Conservation (phyloP, 2,888 invertebrate species). For the Bimastos eiseni region DNA sequence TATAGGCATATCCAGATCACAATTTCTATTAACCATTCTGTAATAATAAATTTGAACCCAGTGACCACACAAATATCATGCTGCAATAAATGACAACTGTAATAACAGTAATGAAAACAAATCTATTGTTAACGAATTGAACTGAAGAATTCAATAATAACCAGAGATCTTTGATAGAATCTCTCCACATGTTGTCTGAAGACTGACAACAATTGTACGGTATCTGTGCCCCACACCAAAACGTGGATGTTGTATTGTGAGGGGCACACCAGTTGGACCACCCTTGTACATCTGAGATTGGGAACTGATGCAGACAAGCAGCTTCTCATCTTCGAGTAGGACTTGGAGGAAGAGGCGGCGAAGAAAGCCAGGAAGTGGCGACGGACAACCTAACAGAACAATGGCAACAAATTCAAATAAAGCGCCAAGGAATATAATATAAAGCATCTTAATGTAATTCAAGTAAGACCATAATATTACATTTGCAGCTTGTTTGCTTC, state of each 20-base stretch:
- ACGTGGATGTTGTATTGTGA: constrained; percentile 68
- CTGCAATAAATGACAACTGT: too few species aligned
- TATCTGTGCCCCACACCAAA: constrained; percentile 76
- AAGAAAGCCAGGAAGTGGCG: constrained; percentile 78
- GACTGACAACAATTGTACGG: constrained; percentile 74
- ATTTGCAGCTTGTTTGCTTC: background rate
- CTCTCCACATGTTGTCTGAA: constrained; percentile 75
- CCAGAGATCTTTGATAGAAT: constrained; percentile 66
- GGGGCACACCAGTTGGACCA: constrained; percentile 41
- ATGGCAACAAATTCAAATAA: background rate
- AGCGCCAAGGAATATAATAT: background rate
- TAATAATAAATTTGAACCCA: too few species aligned
- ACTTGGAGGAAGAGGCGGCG: constrained; percentile 82
- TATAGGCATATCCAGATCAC: too few species aligned
- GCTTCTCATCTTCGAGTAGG: constrained; percentile 82
- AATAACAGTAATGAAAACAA: too few species aligned
- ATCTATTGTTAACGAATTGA: too few species aligned
- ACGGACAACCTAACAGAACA: constrained; percentile 21
- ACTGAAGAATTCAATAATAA: constrained; percentile 40
- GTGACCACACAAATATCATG: too few species aligned
- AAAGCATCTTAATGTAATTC: background rate
- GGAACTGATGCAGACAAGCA: constrained; percentile 54
- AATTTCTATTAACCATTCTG: too few species aligned
- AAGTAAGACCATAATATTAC: background rate
- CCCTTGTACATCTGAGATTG: constrained; percentile 46